Evolutionary conservation across 2,113 vertebrate genomes (phyloP).

Genomic region (Erythrocebus patas): DNA sequence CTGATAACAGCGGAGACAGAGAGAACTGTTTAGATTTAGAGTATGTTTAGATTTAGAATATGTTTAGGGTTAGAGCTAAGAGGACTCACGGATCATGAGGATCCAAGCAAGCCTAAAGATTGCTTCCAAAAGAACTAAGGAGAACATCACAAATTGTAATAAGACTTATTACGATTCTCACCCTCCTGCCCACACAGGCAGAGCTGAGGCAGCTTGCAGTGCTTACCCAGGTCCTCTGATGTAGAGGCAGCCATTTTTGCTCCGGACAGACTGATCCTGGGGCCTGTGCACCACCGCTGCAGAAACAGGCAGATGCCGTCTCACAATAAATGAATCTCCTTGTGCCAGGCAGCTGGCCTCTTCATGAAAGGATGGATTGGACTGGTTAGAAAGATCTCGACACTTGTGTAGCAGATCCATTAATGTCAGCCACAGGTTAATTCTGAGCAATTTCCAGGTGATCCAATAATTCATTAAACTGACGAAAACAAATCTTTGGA

Average conservation of each 20-base stretch:
- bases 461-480: slow-evolving; percentile 80
- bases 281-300: accelerated
- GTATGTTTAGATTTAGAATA: too few relatives aligned
- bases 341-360: slow-evolving; percentile 10
- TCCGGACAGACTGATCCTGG: accelerated
- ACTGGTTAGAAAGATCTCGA: slow-evolving; percentile 62
- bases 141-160: accelerated
- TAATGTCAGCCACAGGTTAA: slow-evolving; percentile 76
- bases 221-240: not conserved
- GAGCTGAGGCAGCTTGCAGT: not conserved
- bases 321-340: not conserved
- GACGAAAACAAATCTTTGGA: slow-evolving; percentile 78
- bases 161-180: not conserved
- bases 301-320: not conserved
- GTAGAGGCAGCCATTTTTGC: not conserved
- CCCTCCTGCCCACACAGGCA: not conserved
- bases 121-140: not conserved
- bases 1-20: not conserved
- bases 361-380: slow-evolving; percentile 66
- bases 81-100: not conserved
- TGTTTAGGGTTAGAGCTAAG: not conserved
- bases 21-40: not conserved
- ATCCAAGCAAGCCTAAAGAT: not conserved
- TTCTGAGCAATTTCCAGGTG: slow-evolving; percentile 80
- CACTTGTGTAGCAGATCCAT: slow-evolving; percentile 70